Evolutionary conservation across 1,140 invertebrate genomes (phyloP), one percentile per base, ranked within the genome.

Genomic region (Drosophila pachea): DNA sequence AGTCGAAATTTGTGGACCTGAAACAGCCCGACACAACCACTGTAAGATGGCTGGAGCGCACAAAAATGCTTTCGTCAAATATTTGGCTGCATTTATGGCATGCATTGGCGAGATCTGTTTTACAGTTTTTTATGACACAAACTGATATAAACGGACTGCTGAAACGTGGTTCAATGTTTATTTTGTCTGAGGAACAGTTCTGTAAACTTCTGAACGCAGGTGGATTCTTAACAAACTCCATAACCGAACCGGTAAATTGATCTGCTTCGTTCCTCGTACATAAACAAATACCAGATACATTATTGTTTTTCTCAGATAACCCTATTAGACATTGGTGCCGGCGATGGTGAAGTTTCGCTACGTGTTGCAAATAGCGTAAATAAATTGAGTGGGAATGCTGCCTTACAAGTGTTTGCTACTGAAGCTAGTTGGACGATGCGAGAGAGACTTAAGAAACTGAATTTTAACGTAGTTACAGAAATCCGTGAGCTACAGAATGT

Each of bases 141-240:
- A 96, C 95, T 4, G 94, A 94, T 38, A 93, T 95, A 42, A 96
- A 96, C 90, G 95, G 95, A 0, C 76, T 89, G 9, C 90, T 97
- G 5, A 92, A 93, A 40, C 91, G 96, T 55, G 97, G 97, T 6
- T 96, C 95, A 0, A 98, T 98, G 97, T 97, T 97, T 88, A 95
- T 98, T 4, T 93, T 96, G 76, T 97, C 96, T 0, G 89, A 89
- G 58, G 73, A 86, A 32, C 96, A 98, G 83, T 94, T 97, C 74
- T 89, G 91, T 63, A 90, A 91, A 66, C 90, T 97, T 38, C 73
- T 91, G 5, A 62, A 75, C 43, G 66, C 74, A 7, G 81, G 88
- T 2, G 83, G 84, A 31, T 90, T 90, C 59, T 33, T 50, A 31
- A 33, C 68, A 5, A 38, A 69, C 79, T 49, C 12, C 35, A 2